A percentile compares a stretch with the other conserved stretches of the same genome.
phyloP scores from a whole-genome alignment of 35 echinoderm and acorn worm genomes.

The Nesometra sesokonis region DNA sequence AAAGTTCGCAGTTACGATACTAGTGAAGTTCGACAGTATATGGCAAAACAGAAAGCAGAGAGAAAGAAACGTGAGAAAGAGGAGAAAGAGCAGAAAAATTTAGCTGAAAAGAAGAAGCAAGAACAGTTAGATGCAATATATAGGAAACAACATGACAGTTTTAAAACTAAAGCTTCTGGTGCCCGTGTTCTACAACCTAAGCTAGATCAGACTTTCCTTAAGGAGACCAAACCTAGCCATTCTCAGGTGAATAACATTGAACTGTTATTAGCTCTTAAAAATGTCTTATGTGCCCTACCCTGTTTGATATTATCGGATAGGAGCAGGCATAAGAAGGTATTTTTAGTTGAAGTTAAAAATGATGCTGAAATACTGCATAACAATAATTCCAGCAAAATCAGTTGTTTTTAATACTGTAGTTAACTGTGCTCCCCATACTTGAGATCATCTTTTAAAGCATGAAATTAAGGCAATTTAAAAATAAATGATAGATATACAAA shows the following conservation, averaged over 20 bases:
- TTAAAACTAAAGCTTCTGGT: slow-evolving; percentile 6
- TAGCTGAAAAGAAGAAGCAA: slow-evolving; percentile 58
- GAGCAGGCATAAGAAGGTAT: no score
- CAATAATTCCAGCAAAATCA: no score
- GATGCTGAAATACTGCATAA: no score
- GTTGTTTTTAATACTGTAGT: no score
- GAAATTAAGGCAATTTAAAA: no score
- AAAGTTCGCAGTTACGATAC: slow-evolving; percentile 77
- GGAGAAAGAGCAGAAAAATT: slow-evolving; percentile 28
- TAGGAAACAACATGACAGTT: slow-evolving; percentile 78
- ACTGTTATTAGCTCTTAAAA: neutral
- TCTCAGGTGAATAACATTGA: neutral
- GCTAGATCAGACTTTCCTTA: slow-evolving; percentile 74
- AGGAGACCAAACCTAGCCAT: slow-evolving; percentile 10
- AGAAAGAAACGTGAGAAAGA: slow-evolving; percentile 75
- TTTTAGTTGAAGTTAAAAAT: no score
- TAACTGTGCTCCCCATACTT: no score
- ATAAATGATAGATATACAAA: no score
- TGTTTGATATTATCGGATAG: no score
- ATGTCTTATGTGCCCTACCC: no score
- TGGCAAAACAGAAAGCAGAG: slow-evolving; percentile 67
- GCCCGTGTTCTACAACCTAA: neutral
- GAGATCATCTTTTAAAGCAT: no score
- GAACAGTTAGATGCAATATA: slow-evolving; percentile 66
- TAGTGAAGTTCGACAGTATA: slow-evolving; percentile 77